A percentile compares a stretch with the other conserved stretches of the same genome.
phyloP scores from a whole-genome alignment of 1,140 invertebrate genomes.

The Adelges cooleyi region DNA sequence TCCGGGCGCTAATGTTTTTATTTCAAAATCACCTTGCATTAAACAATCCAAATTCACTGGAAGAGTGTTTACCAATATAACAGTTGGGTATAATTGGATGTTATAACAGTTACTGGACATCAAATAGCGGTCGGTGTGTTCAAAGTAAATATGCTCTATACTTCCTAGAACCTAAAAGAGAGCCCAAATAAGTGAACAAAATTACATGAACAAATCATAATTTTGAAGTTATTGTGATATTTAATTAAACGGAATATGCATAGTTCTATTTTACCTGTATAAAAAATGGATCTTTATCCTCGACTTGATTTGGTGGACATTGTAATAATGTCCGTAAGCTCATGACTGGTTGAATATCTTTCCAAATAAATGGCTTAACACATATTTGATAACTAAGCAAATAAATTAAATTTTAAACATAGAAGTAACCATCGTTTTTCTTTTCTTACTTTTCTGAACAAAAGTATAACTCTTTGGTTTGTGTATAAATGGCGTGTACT shows the following conservation, averaged over 20 bases:
- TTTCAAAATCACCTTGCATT: slow-evolving; percentile 46
- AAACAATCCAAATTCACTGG: slow-evolving; percentile 66
- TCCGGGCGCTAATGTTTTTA: slow-evolving; percentile 48
- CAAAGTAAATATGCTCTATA: slow-evolving; percentile 73
- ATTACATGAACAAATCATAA: no score
- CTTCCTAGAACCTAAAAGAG: slow-evolving; percentile 56
- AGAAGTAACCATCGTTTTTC: not conserved
- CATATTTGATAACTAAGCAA: slow-evolving; percentile 47
- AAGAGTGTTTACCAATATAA: slow-evolving; percentile 82
- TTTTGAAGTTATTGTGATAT: no score
- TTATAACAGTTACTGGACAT: slow-evolving; percentile 71
- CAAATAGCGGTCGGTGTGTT: slow-evolving; percentile 62
- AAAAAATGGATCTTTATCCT: slow-evolving; percentile 52
- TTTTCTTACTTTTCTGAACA: slow-evolving; percentile 50
- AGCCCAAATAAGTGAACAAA: no score
- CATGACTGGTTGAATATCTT: slow-evolving; percentile 57
- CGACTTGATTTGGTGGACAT: slow-evolving; percentile 49
- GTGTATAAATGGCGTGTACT: slow-evolving; percentile 71
- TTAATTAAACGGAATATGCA: no score
- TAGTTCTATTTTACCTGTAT: slow-evolving; percentile 62
- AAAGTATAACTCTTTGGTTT: slow-evolving; percentile 76
- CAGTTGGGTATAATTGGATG: slow-evolving; percentile 73
- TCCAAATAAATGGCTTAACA: slow-evolving; percentile 59
- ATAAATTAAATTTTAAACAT: not conserved
- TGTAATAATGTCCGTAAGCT: slow-evolving; percentile 49